These are phyloP conservation scores for Apeira syringaria DNA, from an alignment of 2,888 invertebrate genomes.

Conservation along the genomic window DNA sequence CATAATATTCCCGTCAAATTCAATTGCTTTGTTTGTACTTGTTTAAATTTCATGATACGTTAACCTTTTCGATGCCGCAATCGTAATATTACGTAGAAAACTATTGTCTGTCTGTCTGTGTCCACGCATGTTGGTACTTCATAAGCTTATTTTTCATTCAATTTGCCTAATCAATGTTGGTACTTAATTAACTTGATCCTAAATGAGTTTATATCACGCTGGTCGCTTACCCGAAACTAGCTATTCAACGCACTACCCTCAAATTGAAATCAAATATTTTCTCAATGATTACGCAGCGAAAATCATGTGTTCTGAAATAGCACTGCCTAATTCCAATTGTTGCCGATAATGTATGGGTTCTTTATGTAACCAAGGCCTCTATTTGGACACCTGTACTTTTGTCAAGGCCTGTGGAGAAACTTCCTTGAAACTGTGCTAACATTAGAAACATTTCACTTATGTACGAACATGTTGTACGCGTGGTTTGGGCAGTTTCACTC, in stretches of 20 bases:
- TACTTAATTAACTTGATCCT: too few species aligned
- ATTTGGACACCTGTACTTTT: constrained; percentile 40
- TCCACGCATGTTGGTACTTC: too few species aligned
- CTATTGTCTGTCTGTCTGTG: too few species aligned
- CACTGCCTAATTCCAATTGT: constrained; percentile 43
- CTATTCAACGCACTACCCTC: constrained; percentile 7
- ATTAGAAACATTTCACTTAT: constrained; percentile 20
- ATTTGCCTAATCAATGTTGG: too few species aligned
- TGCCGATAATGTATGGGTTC: constrained; percentile 43
- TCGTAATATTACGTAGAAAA: too few species aligned
- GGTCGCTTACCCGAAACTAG: not conserved
- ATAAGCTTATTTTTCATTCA: too few species aligned
- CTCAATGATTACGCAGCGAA: constrained; percentile 16
- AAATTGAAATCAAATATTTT: constrained; percentile 9
- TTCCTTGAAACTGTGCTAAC: constrained; percentile 52
- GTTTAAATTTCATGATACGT: too few species aligned
- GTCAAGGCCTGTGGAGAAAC: constrained; percentile 45
- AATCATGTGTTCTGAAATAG: constrained; percentile 44
- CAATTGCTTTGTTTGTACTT: too few species aligned
- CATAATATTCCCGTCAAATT: too few species aligned
- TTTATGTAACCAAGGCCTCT: constrained; percentile 46
- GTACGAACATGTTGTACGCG: not conserved
- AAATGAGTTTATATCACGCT: too few species aligned
- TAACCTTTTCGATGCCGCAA: too few species aligned
- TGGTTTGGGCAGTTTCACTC: too few species aligned